Evolutionary conservation across 2,113 vertebrate genomes (phyloP).

Genomic region (Scartelaos histophorus): DNA sequence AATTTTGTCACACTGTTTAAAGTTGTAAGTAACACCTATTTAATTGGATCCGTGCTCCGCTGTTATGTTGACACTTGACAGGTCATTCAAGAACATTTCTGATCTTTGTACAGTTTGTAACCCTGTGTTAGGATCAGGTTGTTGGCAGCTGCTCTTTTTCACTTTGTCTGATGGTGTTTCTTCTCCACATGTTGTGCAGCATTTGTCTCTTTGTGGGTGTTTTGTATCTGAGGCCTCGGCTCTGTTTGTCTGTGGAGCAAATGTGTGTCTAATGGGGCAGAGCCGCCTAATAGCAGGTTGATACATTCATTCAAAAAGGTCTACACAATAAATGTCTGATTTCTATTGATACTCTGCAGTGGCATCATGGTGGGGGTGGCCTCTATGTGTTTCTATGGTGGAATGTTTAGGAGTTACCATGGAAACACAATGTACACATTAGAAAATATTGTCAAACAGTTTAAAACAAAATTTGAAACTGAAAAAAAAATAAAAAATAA

Average conservation of each 20-base stretch:
- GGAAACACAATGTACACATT: too few relatives aligned
- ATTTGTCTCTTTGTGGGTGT: slow-evolving; percentile 40
- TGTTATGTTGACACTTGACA: neutral
- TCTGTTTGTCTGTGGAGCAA: slow-evolving; percentile 1
- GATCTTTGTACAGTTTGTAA: neutral
- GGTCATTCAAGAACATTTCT: neutral
- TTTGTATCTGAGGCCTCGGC: slow-evolving; percentile 34
- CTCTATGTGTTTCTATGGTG: too few relatives aligned
- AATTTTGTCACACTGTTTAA: too few relatives aligned
- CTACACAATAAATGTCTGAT: neutral
- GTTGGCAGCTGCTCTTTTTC: slow-evolving; percentile 48
- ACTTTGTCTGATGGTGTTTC: slow-evolving; percentile 50
- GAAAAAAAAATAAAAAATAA: too few relatives aligned
- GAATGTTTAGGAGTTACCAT: too few relatives aligned
- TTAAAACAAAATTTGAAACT: too few relatives aligned
- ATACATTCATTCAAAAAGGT: neutral
- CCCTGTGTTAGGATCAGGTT: slow-evolving; percentile 12
- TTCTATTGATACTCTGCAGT: too few relatives aligned
- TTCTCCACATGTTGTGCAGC: slow-evolving; percentile 52
- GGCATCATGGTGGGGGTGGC: too few relatives aligned
- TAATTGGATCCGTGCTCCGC: neutral
- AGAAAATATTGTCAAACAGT: too few relatives aligned
- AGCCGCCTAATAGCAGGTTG: neutral
- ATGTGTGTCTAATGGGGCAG: neutral
- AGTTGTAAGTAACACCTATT: neutral